Conservation (phyloP, 2,113 vertebrate species). For the Gasterosteus nipponicus region DNA sequence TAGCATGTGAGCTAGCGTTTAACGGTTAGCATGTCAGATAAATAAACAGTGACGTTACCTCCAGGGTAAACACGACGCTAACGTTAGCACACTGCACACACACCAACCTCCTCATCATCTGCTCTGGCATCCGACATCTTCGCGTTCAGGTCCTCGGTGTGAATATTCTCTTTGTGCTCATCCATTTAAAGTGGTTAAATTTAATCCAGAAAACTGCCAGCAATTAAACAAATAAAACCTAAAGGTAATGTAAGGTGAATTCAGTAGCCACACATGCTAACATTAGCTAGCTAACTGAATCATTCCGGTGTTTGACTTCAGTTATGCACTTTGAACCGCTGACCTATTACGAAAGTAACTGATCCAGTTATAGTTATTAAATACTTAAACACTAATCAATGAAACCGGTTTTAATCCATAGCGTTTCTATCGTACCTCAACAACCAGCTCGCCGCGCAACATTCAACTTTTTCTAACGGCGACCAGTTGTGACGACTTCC, state of each 20-base stretch:
- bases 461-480: slow-evolving; percentile 6
- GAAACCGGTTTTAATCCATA: neutral
- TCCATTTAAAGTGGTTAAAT: slow-evolving; percentile 62
- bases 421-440: neutral
- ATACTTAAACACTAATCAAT: neutral
- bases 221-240: neutral
- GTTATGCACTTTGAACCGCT: neutral
- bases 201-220: neutral
- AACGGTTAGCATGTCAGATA: no score
- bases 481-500: slow-evolving; percentile 52
- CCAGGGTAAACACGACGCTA: neutral
- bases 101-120: slow-evolving; percentile 59
- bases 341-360: neutral
- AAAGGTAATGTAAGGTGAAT: neutral
- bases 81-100: neutral
- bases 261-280: slow-evolving; percentile 20
- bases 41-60: no score
- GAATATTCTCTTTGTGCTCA: slow-evolving; percentile 79
- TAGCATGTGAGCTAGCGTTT: no score
- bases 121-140: slow-evolving; percentile 52
- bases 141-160: slow-evolving; percentile 54
- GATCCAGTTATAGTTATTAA: neutral
- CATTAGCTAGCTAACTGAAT: neutral
- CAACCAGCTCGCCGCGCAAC: neutral
- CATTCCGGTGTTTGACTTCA: neutral